Conservation (phyloP, 2,888 invertebrate genomes). For the Metacarcinus magister region DNA sequence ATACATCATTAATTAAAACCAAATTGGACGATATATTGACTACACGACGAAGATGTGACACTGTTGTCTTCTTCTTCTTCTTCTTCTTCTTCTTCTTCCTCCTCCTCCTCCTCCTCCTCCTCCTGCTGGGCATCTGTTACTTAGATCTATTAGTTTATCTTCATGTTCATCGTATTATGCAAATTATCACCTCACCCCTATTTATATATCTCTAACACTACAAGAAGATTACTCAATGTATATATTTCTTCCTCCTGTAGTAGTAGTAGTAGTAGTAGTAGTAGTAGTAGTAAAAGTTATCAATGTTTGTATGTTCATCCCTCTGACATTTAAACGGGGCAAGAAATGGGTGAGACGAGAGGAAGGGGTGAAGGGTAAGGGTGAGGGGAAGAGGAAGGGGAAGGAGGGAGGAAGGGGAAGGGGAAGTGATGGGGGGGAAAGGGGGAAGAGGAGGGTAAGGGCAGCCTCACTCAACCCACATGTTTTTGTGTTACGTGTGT, state of each 20-base stretch:
- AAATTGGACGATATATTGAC: neutral
- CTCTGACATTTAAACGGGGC: neutral
- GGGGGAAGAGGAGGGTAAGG: neutral
- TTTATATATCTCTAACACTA: too few species aligned
- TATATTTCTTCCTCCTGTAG: too few species aligned
- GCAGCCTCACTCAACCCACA: too few species aligned
- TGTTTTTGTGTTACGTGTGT: neutral
- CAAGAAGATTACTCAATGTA: too few species aligned
- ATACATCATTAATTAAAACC: neutral
- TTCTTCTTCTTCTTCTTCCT: slow-evolving; percentile 28
- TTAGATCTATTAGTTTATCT: neutral
- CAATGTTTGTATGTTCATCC: too few species aligned
- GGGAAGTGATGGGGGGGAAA: neutral
- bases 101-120: slow-evolving; percentile 35
- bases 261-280: too few species aligned
- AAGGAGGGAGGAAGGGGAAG: neutral
- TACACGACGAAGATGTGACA: neutral
- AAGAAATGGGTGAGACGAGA: neutral
- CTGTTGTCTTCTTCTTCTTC: neutral
- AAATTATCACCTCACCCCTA: too few species aligned
- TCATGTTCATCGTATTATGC: neutral
- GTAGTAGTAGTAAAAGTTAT: too few species aligned
- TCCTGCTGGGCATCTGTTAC: neutral
- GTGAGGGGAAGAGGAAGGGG: neutral
- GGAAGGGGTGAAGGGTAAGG: neutral